Conservation (phyloP, 2,797 vertebrate species). For the Naso thynnoides region DNA sequence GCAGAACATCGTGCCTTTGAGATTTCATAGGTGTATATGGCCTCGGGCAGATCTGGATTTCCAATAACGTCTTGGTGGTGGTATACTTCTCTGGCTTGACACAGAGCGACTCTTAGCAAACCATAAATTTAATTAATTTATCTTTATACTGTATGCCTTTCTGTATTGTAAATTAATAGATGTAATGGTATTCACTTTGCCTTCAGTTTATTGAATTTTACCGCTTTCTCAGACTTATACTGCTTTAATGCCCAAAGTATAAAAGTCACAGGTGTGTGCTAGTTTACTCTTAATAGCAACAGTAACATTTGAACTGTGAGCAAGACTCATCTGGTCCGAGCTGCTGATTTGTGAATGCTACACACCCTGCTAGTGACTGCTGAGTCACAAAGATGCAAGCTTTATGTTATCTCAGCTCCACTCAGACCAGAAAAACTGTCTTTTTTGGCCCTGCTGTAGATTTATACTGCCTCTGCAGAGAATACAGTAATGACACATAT, state of each 20-base stretch:
- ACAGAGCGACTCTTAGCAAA: neutral
- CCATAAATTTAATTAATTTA: constrained; percentile 4
- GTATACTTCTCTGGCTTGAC: neutral
- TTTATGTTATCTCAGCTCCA: constrained; percentile 54
- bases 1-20: constrained; percentile 22
- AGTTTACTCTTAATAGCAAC: constrained; percentile 22
- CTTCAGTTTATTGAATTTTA: neutral
- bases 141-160: neutral
- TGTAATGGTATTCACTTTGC: neutral
- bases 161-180: neutral
- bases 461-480: constrained; percentile 40
- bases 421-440: constrained; percentile 26
- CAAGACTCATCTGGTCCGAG: constrained; percentile 22
- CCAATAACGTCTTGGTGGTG: neutral
- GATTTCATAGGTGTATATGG: constrained; percentile 38
- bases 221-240: neutral
- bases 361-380: constrained; percentile 36
- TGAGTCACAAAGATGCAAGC: constrained; percentile 58
- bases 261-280: constrained; percentile 17
- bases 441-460: constrained; percentile 43
- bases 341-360: constrained; percentile 49
- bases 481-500: constrained; percentile 24
- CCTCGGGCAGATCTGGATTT: constrained; percentile 30
- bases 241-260: neutral
- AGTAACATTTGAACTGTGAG: constrained; percentile 49